These are phyloP conservation scores for Erebia epiphron DNA, from an alignment of 2,888 invertebrate genomes.

Conservation along the genomic window DNA sequence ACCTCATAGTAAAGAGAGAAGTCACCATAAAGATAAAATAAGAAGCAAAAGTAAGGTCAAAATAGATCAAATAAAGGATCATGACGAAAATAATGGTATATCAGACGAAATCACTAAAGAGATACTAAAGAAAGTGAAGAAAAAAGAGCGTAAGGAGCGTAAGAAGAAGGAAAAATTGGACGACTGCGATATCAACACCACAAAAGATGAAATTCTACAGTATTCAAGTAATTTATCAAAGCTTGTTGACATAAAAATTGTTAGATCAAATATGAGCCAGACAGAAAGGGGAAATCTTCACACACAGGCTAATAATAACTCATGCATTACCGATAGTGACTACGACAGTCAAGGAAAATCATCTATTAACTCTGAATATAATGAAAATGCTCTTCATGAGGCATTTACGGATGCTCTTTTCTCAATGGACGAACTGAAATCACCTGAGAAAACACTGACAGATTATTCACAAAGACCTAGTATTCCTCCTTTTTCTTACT, in stretches of 20 bases:
- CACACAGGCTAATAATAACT: conserved; percentile 33
- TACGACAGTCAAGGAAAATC: conserved; percentile 63
- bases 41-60: conserved; percentile 46
- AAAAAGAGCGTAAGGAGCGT: conserved; percentile 44
- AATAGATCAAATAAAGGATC: conserved; percentile 42
- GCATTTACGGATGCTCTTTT: conserved; percentile 63
- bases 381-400: conserved; percentile 55
- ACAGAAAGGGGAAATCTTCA: conserved; percentile 11
- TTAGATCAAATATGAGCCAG: conserved; percentile 38
- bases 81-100: conserved; percentile 37
- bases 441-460: conserved; percentile 49
- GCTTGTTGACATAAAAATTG: conserved; percentile 65
- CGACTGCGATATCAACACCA: conserved; percentile 6
- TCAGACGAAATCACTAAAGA: conserved; percentile 39
- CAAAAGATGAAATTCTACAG: conserved; percentile 22
- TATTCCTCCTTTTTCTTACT: not conserved
- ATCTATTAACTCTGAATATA: conserved; percentile 53
- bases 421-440: conserved; percentile 65
- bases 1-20: conserved; percentile 64
- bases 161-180: conserved; percentile 44
- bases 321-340: conserved; percentile 54
- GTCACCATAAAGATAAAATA: conserved; percentile 58
- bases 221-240: conserved; percentile 50
- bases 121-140: conserved; percentile 43
- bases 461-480: conserved; percentile 26